Base-by-base conservation (phyloP, 1,140 invertebrate species). In the Drosophila repleta region DNA sequence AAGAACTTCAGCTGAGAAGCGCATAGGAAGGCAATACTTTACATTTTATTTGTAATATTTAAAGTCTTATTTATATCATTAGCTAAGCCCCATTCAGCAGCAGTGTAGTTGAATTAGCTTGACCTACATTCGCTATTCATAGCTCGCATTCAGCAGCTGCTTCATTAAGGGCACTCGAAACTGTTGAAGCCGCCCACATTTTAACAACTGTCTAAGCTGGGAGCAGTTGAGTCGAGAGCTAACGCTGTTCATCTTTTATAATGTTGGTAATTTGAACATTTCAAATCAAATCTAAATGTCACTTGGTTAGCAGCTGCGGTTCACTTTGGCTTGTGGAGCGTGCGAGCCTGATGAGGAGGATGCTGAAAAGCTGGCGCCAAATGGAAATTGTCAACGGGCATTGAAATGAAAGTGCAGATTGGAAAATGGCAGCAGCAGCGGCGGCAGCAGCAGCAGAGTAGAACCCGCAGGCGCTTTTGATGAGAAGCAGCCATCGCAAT, bases 231-330 rank as follows among this genome's bases (percentile, higher is more conserved):
- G 60, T 17, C 41, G 46, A 56, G 71, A 45, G 58, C 32, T 73
- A 66, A 65, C 32, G 69, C 74, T 81, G 81, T 84, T 84, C 81
- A 85, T 87, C 74, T 87, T 75, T 85, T 85, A 87, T 85, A 85
- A 85, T 87, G 82, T 88, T 82, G 82, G 82, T 88, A 87, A 88
- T 87, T 88, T 87, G 75, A 87, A 87, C 83, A 87, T 87, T 87
- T 82, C 78, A 88, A 88, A 88, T 87, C 82, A 87, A 82, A 87
- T 88, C 82, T 82, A 78, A 76, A 87, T 76, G 82, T 87, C 81
- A 85, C 82, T 85, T 84, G 81, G 82, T 87, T 84, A 87, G 65
- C 78, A 88, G 74, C 82, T 87, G 82, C 53, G 83, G 78, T 81
- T 79, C 74, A 64, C 61, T 53, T 53, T 58, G 62, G 46, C 51